Evolutionary conservation across 2,113 vertebrate genomes (phyloP).

Genomic region (Nasalis larvatus): DNA sequence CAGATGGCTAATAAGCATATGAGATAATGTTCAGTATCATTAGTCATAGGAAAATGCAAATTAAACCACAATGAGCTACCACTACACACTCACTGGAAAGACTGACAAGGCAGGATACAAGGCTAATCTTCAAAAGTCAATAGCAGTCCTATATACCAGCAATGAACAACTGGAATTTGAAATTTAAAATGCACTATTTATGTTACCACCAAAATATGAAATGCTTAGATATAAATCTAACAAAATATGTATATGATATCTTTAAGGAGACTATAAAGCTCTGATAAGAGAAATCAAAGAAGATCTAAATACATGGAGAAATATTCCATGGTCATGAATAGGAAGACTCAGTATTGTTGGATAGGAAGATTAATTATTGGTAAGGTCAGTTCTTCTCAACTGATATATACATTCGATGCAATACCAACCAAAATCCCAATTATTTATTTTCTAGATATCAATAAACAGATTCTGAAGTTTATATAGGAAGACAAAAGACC

Average conservation of each 20-base stretch:
- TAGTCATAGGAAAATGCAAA: conserved; percentile 1
- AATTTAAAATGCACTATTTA: not conserved
- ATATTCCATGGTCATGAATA: not conserved
- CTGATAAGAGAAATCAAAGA: not conserved
- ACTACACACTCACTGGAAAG: not conserved
- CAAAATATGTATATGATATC: not conserved
- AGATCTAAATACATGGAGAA: not conserved
- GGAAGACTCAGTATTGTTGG: not conserved
- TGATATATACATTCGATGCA: not conserved
- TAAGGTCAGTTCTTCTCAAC: not conserved
- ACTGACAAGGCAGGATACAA: not conserved
- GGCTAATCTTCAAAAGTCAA: not conserved
- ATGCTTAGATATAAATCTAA: not conserved
- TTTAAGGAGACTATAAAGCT: not conserved
- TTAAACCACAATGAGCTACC: not conserved
- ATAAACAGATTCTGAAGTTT: not conserved
- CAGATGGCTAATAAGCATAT: not conserved
- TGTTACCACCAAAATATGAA: not conserved
- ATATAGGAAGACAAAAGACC: not conserved
- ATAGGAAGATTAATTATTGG: not conserved
- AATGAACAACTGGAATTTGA: conserved; percentile 18
- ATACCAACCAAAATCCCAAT: not conserved
- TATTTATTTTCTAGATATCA: not conserved
- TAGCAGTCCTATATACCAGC: not conserved
- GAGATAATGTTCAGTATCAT: not conserved